phyloP scores from a whole-genome alignment of 2,797 vertebrate species.

The Rhinoraja longicauda region DNA sequence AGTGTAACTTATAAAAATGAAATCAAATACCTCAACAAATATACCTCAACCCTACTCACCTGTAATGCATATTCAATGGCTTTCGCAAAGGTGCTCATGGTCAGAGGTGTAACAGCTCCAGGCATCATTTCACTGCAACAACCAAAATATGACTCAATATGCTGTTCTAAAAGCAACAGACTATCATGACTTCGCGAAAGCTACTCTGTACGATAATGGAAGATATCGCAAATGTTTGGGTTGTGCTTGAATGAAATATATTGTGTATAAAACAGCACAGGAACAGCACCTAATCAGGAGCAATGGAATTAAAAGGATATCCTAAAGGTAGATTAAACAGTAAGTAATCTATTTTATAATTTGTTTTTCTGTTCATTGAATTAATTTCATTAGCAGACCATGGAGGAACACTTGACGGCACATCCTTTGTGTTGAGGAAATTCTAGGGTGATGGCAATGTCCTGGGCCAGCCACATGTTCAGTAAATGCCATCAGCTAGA shows the following conservation, averaged over 20 bases:
- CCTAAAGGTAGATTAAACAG: too few species aligned
- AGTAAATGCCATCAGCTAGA: too few species aligned
- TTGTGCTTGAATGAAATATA: not conserved
- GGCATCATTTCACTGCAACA: slow-evolving; percentile 39
- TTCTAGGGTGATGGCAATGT: too few species aligned
- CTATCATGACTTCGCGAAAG: not conserved
- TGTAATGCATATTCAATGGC: slow-evolving; percentile 36
- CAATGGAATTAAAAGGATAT: too few species aligned
- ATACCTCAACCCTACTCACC: not conserved
- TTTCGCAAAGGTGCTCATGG: not conserved
- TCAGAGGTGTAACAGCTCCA: slow-evolving; percentile 35
- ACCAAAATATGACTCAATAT: slow-evolving; percentile 1
- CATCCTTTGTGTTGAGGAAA: too few species aligned
- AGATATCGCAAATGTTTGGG: too few species aligned
- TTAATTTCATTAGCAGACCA: too few species aligned
- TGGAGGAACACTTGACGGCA: too few species aligned
- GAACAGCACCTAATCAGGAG: not conserved
- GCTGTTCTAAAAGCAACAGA: not conserved
- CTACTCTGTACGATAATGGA: not conserved
- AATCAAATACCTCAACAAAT: not conserved
- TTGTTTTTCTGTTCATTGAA: too few species aligned
- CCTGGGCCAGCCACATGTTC: too few species aligned
- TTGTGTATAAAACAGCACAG: not conserved
- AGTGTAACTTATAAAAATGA: not conserved
- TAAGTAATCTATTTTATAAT: too few species aligned